Conservation (phyloP, 2,888 invertebrate genomes). For the Gibbula magus region DNA sequence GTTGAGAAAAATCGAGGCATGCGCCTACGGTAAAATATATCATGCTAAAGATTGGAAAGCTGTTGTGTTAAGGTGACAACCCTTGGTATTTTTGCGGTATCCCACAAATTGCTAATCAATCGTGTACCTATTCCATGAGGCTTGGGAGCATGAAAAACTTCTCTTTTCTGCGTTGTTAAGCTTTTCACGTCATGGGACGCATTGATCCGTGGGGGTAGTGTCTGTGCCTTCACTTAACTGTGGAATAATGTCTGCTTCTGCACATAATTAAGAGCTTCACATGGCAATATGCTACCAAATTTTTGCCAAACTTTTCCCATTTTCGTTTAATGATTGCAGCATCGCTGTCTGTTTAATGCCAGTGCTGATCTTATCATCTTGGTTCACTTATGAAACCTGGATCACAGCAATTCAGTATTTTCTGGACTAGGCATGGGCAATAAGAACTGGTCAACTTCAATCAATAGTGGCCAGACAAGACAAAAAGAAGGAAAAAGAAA, state of each 20-base stretch:
- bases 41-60: no score
- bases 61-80: no score
- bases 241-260: background rate
- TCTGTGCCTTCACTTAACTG: constrained; percentile 1
- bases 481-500: no score
- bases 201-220: background rate
- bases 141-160: background rate
- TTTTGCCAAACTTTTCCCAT: background rate
- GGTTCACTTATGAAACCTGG: no score
- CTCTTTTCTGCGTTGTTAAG: background rate
- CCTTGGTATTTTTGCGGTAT: no score
- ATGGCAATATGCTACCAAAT: background rate
- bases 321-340: background rate
- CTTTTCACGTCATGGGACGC: background rate
- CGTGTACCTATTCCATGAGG: background rate
- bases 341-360: background rate
- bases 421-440: no score
- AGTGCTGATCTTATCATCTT: no score
- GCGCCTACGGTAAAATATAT: no score
- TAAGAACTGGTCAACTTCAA: no score
- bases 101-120: constrained; percentile 9
- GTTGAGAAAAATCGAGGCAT: no score
- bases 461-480: no score
- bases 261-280: background rate
- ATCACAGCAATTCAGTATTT: no score